A percentile compares a stretch with the other conserved stretches of the same genome.
phyloP scores from a whole-genome alignment of 2,888 invertebrate species.

The Scelioninae gen. 1 region DNA sequence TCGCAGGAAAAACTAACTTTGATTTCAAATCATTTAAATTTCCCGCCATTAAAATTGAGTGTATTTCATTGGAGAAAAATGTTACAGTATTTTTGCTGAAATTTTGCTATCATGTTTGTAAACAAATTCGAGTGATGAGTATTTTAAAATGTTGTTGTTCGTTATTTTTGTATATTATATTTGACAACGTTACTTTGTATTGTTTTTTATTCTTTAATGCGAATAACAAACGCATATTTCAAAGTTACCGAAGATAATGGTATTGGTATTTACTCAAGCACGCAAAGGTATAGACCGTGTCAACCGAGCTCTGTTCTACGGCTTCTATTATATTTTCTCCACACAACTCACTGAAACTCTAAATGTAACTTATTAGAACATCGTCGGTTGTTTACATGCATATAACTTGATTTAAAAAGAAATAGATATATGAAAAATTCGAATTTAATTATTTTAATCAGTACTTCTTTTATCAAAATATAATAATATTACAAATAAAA shows the following conservation, averaged over 20 bases:
- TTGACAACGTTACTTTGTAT: not conserved
- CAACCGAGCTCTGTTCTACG: constrained; percentile 48
- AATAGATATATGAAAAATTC: not conserved
- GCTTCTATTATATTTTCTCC: constrained; percentile 55
- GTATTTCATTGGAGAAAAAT: too few species aligned
- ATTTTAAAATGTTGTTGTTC: not conserved
- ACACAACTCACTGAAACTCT: constrained; percentile 34
- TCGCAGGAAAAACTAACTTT: not conserved
- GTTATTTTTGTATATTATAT: too few species aligned
- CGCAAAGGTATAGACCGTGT: constrained; percentile 45
- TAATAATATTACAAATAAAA: not conserved
- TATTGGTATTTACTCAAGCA: constrained; percentile 42
- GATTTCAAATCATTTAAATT: not conserved
- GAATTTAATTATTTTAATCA: too few species aligned
- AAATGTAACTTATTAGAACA: constrained; percentile 38
- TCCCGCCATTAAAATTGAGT: too few species aligned
- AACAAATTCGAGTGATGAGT: too few species aligned
- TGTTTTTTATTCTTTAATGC: not conserved
- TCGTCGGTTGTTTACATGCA: constrained; percentile 25
- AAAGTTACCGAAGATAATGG: constrained; percentile 20
- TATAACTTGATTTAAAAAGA: constrained; percentile 12
- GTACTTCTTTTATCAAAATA: too few species aligned
- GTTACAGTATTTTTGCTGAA: too few species aligned
- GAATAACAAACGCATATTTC: constrained; percentile 27
- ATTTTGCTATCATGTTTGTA: too few species aligned